Evolutionary conservation across 2,888 invertebrate species (phyloP), one percentile per base, ranked within the genome.

Genomic region (Endomychus coccineus): DNA sequence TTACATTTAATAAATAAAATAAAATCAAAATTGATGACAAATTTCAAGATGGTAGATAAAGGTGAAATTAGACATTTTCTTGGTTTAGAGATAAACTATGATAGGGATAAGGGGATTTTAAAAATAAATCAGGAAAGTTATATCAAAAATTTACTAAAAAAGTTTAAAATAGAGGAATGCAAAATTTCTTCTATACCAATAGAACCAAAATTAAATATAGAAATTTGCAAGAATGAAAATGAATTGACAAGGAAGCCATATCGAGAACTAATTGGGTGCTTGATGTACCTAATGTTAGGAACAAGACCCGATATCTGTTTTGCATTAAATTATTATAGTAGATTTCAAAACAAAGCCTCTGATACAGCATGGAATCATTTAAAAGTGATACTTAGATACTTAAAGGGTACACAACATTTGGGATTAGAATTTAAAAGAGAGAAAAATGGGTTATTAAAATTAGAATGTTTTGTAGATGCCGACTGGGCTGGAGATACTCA

Each of bases 401-500:
- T 49, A 2, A 39, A 47, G 36, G 40, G 39, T 6, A 49, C 40
- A 7, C 21, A 34, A 31, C 27, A 36, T n/a, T 25, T 34, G 2
- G 36, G 27, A 11, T 27, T 43, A 15, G 13, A 39, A 16, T 46
- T 31, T 37, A 31, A 23, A 3, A 17, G 10, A 25, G 13, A 28
- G 3, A 24, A 19, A 14, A n/a, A 33, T 28, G 24, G 24, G 15
- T 32, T 32, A 21, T 12, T 25, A 16, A 13, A 22, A 11, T 16
- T 47, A 28, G 12, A 34, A 7, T 45, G 50, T 4, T 61, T 44
- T 37, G 49, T 46, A 10, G 57, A 57, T 45, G 41, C 56, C 11
- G 55, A 58, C 30, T 61, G 52, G 58, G 57, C 45, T 9, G 43
- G 44, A 3, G 50, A 51, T 21, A 12, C 12, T 2, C 23, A n/a